Evolutionary conservation across 2,888 invertebrate species (phyloP), one percentile per base, ranked within the genome.

Genomic region (Stenurella melanura): DNA sequence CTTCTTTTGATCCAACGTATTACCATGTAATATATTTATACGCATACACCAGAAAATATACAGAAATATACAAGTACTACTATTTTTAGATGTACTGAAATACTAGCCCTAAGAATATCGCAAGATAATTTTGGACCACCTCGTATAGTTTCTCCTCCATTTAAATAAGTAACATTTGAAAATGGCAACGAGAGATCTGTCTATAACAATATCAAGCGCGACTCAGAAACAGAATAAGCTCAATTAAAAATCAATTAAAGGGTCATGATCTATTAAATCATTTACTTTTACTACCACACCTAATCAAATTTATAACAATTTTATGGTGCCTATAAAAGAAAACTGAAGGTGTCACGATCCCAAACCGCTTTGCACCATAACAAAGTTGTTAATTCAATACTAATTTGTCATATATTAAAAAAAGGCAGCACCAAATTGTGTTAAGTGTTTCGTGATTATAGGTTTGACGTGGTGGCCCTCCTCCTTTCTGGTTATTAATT

Each of bases 401-500:
- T 64, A 64, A 64, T 64, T 64, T 64, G 64, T 64, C 64, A 42
- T 64, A 38, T 18, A 17, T 18, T 34, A 42, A 64, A 64, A 34
- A 61, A 38, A 64, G 64, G 64, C 64, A 64, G 38, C 64, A 34
- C 64, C 17, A 42, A 64, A 42, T 18, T 18, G 38, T 42, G 64
- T 64, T 64, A 34, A 64, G 38, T 19, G 64, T 64, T 64, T 19
- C 42, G 64, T 64, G 64, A 64, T 64, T 64, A 64, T 64, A 64
- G 64, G 64, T 34, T 64, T 58, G 64, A 64, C 64, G 64, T 64
- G 19, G 64, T 9, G 64, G 64, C 26, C 64, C 64, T 64, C 64
- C 64, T 64, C 64, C 58, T 64, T 64, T 18, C 17, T 10, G 64
- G 64, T 64, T 64, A 64, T 64, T 64, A 64, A 64, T 64, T 64